Conservation (phyloP, 37 sponge, comb jelly and placozoan genomes). For the Tethya wilhelma region DNA sequence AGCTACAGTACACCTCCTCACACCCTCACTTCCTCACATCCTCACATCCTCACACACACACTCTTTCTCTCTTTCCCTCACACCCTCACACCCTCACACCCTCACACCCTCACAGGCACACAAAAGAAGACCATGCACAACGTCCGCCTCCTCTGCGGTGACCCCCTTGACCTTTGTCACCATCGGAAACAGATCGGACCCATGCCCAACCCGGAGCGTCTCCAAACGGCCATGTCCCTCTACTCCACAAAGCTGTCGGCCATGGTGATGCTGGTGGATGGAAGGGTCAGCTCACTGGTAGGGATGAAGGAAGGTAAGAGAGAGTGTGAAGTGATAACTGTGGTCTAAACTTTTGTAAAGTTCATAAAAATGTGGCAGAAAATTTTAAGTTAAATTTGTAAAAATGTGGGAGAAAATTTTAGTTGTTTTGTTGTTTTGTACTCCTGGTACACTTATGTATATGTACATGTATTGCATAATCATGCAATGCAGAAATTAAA, state of each 20-base stretch:
- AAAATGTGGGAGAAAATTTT: too few relatives aligned
- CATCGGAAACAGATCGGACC: conserved; percentile 13
- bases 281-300: conserved; percentile 41
- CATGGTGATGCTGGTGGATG: conserved; percentile 83
- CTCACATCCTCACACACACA: background rate
- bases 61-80: background rate
- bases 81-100: background rate
- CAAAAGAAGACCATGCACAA: conserved; percentile 92
- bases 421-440: too few relatives aligned
- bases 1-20: background rate
- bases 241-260: conserved; percentile 85
- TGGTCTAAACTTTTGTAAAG: too few relatives aligned
- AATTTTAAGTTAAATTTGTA: too few relatives aligned
- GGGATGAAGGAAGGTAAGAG: conserved; percentile 71
- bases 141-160: conserved; percentile 75
- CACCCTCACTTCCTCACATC: background rate
- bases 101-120: conserved; percentile 41
- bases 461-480: too few relatives aligned
- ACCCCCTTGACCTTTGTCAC: conserved; percentile 77
- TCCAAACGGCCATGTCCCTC: conserved; percentile 92
- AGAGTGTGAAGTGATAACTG: too few relatives aligned
- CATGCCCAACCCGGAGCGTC: conserved; percentile 72
- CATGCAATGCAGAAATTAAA: too few relatives aligned
- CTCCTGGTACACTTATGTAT: too few relatives aligned
- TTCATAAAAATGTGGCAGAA: too few relatives aligned